These are phyloP conservation scores for Sinocyclocheilus maitianheensis DNA, from an alignment of 2,113 vertebrate species.

Conservation along the genomic window DNA sequence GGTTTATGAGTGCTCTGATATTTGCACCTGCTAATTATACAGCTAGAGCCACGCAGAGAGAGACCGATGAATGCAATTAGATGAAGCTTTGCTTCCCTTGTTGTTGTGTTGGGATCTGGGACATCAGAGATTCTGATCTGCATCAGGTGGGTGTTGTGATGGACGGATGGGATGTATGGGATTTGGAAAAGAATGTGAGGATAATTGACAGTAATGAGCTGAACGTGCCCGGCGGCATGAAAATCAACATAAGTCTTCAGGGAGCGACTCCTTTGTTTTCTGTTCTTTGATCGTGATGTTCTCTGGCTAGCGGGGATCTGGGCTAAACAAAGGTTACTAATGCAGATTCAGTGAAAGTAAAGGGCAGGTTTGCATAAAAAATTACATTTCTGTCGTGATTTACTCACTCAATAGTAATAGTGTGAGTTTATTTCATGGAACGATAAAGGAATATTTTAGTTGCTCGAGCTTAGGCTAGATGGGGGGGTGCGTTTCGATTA, in stretches of 20 bases:
- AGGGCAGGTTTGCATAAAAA: neutral
- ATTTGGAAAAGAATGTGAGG: neutral
- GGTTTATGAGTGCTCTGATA: neutral
- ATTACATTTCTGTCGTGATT: neutral
- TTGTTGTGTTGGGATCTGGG: neutral
- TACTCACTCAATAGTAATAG: neutral
- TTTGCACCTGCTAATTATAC: neutral
- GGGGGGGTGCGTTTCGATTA: neutral
- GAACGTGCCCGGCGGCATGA: neutral
- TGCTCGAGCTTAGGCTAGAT: neutral
- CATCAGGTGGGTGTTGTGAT: neutral
- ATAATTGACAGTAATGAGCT: slow-evolving; percentile 24
- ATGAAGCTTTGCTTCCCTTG: neutral
- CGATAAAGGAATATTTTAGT: neutral
- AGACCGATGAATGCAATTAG: neutral
- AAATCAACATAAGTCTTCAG: neutral
- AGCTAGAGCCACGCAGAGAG: neutral
- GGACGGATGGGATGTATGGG: neutral
- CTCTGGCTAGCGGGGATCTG: neutral
- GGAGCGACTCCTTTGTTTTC: neutral
- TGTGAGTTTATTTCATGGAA: neutral
- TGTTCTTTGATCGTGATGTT: slow-evolving; percentile 5
- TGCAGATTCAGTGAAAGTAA: neutral
- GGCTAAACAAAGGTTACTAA: neutral
- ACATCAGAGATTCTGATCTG: neutral